A percentile compares a stretch with the other conserved stretches of the same genome.
Conservation (phyloP, 2,113 vertebrate species). For the Eonycteris spelaea region DNA sequence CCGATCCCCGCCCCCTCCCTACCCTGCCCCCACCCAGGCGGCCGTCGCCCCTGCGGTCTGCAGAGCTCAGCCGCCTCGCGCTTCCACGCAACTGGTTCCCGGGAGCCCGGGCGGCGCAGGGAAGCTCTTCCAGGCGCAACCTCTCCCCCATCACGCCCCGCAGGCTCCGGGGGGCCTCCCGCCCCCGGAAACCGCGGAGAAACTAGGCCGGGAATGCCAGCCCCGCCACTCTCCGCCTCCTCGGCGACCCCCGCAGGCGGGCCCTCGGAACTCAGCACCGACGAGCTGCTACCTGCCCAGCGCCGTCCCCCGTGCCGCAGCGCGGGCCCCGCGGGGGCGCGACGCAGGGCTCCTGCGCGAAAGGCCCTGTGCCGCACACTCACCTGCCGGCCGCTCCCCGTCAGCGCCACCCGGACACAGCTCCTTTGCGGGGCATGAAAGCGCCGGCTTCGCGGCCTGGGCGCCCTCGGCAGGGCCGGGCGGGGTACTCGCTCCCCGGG, state of each 20-base stretch:
- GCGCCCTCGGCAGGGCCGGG: neutral
- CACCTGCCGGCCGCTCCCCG: slow-evolving; percentile 49
- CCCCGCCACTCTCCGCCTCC: neutral
- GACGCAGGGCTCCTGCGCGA: neutral
- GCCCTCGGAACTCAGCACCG: neutral
- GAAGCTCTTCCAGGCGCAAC: neutral
- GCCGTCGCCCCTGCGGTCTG: neutral
- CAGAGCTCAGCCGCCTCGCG: neutral
- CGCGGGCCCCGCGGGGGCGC: neutral
- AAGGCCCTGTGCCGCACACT: neutral
- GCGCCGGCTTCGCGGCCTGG: slow-evolving; percentile 51
- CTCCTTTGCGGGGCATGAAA: slow-evolving; percentile 19
- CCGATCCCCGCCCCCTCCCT: neutral
- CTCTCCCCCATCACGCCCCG: neutral
- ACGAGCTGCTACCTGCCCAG: neutral
- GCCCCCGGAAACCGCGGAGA: neutral
- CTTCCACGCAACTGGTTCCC: neutral
- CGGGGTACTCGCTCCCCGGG: neutral
- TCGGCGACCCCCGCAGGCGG: neutral
- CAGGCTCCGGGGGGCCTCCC: slow-evolving; percentile 40
- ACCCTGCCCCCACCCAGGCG: neutral
- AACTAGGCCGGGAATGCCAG: slow-evolving; percentile 17
- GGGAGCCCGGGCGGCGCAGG: neutral
- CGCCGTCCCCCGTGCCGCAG: neutral
- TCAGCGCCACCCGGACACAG: neutral